phyloP scores from a whole-genome alignment of 2,797 vertebrate species.

The Sebastes cheni region DNA sequence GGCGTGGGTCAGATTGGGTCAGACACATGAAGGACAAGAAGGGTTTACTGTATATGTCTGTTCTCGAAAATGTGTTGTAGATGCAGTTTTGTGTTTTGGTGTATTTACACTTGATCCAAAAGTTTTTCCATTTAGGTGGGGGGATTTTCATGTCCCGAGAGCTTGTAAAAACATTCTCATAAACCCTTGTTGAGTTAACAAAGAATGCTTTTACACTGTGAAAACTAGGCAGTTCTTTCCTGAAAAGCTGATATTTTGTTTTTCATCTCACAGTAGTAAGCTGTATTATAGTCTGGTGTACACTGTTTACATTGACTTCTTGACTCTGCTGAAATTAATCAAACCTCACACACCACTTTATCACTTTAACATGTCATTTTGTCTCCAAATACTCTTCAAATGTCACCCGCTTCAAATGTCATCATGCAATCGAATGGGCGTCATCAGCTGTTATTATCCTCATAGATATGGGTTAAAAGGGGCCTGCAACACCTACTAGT shows the following conservation, averaged over 20 bases:
- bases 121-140: neutral
- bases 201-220: neutral
- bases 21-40: neutral
- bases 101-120: neutral
- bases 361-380: neutral
- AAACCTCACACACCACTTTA: too few species aligned
- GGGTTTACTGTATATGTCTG: neutral
- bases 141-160: neutral
- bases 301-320: neutral
- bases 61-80: neutral
- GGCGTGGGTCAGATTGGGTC: neutral
- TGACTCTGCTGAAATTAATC: neutral
- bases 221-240: slow-evolving; percentile 2
- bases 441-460: neutral
- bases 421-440: neutral
- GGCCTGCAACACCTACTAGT: neutral
- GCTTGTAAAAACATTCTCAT: neutral
- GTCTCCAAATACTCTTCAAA: neutral
- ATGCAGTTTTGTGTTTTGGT: slow-evolving; percentile 8
- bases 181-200: neutral
- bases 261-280: slow-evolving; percentile 1
- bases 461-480: neutral
- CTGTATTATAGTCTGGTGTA: neutral
- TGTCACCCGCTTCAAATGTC: neutral
- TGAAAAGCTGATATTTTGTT: slow-evolving; percentile 24